Evolutionary conservation across 1,140 invertebrate species (phyloP), one percentile per base, ranked within the genome.

Genomic region (Delia radicum): DNA sequence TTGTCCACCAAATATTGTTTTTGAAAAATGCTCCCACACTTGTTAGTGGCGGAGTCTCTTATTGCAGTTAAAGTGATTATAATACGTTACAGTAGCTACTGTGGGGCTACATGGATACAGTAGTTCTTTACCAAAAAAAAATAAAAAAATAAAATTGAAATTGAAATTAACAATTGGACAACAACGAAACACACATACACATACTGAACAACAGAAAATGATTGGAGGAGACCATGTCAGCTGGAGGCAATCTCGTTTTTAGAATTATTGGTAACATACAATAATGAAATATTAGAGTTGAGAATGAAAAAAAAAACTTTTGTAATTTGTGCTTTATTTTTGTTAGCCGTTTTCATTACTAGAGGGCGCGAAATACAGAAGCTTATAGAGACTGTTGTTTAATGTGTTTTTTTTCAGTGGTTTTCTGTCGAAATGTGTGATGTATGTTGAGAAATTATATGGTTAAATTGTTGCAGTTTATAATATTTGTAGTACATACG

Each of bases 211-310:
- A 31, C 63, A 37, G 18, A n/a, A 13, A 33, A 69, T 69, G 65
- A 69, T 69, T 69, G 65, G 65, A 21, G 48, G 28, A 69, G 29
- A 33, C 65, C 65, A 69, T 69, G 65, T 69, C 65, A 69, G 65
- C 65, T 69, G 65, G 65, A 69, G 65, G 65, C 65, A 69, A 24
- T 69, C 65, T 69, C 65, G 65, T 37, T 69, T 69, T 69, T 69
- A 69, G 65, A 69, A 69, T 69, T 69, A 69, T 69, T 33, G 65
- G 65, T 69, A 69, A 69, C 65, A 69, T 18, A 37, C 48, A 55
- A 55, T 55, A 55, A 55, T 55, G 48, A 24, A 55, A 18, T 55
- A 55, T 5, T 55, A n/a, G 48, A 55, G 48, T 55, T n/a, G 18
- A 21, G 48, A 55, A 55, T 55, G 21, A 21, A 55, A 55, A 55